Evolutionary conservation across 2,113 vertebrate genomes (phyloP).

Genomic region (Ramphastos sulfuratus): DNA sequence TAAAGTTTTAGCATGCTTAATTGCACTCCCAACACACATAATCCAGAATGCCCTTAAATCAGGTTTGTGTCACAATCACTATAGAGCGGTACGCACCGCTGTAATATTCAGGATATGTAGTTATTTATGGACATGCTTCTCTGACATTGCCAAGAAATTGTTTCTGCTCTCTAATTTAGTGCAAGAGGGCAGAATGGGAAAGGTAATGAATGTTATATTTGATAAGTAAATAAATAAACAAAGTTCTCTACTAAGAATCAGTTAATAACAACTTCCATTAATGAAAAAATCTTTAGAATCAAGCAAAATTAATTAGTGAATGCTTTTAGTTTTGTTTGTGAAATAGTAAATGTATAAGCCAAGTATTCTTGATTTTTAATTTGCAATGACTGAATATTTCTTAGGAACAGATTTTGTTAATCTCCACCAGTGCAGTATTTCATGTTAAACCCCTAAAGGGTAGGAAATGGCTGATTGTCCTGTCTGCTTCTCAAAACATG

Average conservation of each 20-base stretch:
- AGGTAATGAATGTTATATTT: not conserved
- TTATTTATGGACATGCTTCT: not conserved
- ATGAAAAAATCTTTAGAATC: not conserved
- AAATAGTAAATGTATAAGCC: not conserved
- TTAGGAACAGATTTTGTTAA: not conserved
- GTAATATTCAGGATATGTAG: not conserved
- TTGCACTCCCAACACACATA: not conserved
- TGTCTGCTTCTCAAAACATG: not conserved
- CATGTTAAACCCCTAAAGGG: not conserved
- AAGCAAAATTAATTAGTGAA: not conserved
- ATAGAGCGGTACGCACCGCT: not conserved
- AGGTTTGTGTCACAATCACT: not conserved
- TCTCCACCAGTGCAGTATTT: not conserved
- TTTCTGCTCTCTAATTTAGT: not conserved
- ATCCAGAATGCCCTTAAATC: not conserved
- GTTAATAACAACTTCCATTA: not conserved
- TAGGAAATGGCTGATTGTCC: not conserved
- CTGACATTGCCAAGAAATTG: not conserved
- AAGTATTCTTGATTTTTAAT: not conserved
- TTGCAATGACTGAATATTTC: not conserved
- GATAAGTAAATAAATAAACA: too few relatives aligned
- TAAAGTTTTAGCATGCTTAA: not conserved
- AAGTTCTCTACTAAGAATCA: not conserved
- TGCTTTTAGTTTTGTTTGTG: not conserved
- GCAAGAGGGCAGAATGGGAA: not conserved